Base-by-base conservation (phyloP, 1,140 invertebrate species). In the Pseudomyrmex gracilis region DNA sequence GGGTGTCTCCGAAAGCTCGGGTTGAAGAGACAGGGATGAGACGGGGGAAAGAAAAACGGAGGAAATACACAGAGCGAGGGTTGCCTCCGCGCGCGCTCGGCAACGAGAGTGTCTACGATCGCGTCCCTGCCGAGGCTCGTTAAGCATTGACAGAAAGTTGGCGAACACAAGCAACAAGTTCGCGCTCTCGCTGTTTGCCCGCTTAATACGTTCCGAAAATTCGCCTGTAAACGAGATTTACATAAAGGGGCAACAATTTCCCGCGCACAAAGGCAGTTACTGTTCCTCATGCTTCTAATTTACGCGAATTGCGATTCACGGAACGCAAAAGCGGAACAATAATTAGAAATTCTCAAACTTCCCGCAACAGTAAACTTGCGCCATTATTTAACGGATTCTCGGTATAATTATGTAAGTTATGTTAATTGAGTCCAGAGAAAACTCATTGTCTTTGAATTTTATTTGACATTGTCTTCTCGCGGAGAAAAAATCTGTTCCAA, bases 151-250 rank as follows among this genome's bases (percentile, higher is more conserved):
- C 76, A 58, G 66, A 71, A 80, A 80, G 53, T 80, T 80, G 34
- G n/a, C 66, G 7, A 80, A 80, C 45, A 71, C 66, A 80, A 80
- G 66, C 66, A 80, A 80, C 66, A 80, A 80, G 76, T 80, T 80
- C 45, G 76, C 43, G 43, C 67, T 78, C 61, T 53, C 53, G 43
- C 43, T 80, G 76, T 71, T 80, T 80, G 76, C 15, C n/a, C 43
- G 66, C 53, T 80, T 80, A 80, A 80, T 80, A 70, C 76, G 66
- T 71, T 47, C 53, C 66, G 76, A 71, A 80, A 80, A 80, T 71
- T 58, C 57, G n/a, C 66, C 66, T 17, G 43, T 60, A 70, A 70
- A 78, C 64, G 76, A 78, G 53, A 80, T 80, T 80, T 71, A 66
- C 76, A 47, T 70, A 49, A 71, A 57, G 53, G 76, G 45, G 15